Evolutionary conservation across 2,888 invertebrate genomes (phyloP).

Genomic region (Spicauda simplicius): DNA sequence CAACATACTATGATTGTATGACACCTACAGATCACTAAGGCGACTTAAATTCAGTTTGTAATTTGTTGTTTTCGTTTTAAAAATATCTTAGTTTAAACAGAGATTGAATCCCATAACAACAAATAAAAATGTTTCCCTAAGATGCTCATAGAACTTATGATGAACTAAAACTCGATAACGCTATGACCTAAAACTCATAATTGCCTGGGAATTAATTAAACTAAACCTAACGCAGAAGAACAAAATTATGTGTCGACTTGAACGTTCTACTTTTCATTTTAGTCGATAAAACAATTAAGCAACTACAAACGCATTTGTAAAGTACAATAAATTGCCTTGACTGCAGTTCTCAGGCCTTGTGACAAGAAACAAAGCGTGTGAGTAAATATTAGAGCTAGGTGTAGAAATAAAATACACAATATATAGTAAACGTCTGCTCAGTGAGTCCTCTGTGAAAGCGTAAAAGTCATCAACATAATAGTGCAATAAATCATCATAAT

Average conservation of each 20-base stretch:
- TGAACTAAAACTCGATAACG: too few relatives aligned
- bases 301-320: not conserved
- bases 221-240: too few relatives aligned
- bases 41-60: too few relatives aligned
- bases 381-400: not conserved
- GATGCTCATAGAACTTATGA: too few relatives aligned
- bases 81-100: too few relatives aligned
- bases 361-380: conserved; percentile 3
- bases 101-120: too few relatives aligned
- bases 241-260: too few relatives aligned
- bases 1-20: not conserved
- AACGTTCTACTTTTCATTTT: too few relatives aligned
- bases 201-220: too few relatives aligned
- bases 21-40: not conserved
- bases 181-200: too few relatives aligned
- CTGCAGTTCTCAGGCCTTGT: not conserved
- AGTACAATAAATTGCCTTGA: conserved; percentile 2
- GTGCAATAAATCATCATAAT: conserved; percentile 17
- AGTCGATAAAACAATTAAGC: not conserved
- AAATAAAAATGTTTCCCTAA: too few relatives aligned
- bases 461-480: conserved; percentile 7
- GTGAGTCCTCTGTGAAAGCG: not conserved
- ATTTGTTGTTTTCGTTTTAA: too few relatives aligned
- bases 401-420: not conserved
- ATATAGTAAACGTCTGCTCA: not conserved